Evolutionary conservation across 2,888 invertebrate genomes (phyloP), one percentile per base, ranked within the genome.

Genomic region (Brassicogethes aeneus): DNA sequence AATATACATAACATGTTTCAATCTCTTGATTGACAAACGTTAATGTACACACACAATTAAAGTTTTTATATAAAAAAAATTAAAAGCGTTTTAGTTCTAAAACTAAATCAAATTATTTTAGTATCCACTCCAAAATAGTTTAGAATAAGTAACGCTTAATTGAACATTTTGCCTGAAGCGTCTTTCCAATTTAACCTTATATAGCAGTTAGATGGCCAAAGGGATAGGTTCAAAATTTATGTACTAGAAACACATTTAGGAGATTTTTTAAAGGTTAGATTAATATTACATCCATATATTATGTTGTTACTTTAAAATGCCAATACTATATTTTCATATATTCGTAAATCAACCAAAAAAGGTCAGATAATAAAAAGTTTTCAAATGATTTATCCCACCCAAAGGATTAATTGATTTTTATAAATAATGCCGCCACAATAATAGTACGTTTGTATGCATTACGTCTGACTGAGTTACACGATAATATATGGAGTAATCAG

Each of bases 181-280:
- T 23, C 23, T 23, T 23, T 23, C 23, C 23, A 23, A 23, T 23
- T 23, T 10, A 23, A 23, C 23, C 23, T 23, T 23, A 23, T 10
- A 23, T 23, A 23, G 10, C 14, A 32, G 32, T 32, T 13, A 32
- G 32, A 32, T 32, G 12, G 32, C 32, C 32, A 12, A 32, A 32
- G 32, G 32, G 32, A 32, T 13, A 7, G 12, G 32, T 13, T 12
- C 12, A 32, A 32, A 32, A 32, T 32, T 32, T 32, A 32, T 32
- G 12, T 32, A 32, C 8, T 32, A 32, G 32, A 32, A 32, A 32
- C 13, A 12, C 32, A 13, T 32, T 32, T 32, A 32, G 12, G 12
- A 32, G 32, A 12, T 32, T 32, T 32, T 32, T 32, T 13, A 32
- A 32, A 32, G 32, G 32, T 32, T 32, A 32, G 13, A 13, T 32